Percentiles rank a stretch among this genome's conserved stretches.
Evolutionary conservation across 2,888 invertebrate genomes (phyloP).

Genomic region (Drosophila algonquin): DNA sequence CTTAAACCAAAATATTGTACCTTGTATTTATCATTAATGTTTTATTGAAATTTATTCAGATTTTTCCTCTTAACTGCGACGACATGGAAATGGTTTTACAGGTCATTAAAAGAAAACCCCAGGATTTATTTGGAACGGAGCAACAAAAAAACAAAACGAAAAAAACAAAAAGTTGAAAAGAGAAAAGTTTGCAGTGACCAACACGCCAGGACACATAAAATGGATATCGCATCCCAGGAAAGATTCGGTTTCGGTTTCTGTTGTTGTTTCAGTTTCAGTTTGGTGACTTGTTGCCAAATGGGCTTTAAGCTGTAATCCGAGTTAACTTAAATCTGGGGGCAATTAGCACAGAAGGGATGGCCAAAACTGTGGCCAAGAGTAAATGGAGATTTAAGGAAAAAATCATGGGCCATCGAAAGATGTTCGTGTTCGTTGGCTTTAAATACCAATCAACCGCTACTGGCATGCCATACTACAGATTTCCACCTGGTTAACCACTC

Average conservation of each 20-base stretch:
- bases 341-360: conserved; percentile 23
- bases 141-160: not conserved
- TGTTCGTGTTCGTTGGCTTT: conserved; percentile 6
- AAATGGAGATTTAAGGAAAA: not conserved
- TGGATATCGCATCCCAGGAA: conserved; percentile 4
- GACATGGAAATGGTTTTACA: conserved; percentile 47
- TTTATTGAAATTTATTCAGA: conserved; percentile 35
- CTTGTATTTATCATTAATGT: conserved; percentile 11
- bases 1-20: not conserved
- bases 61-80: conserved; percentile 42
- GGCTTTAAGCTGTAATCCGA: conserved; percentile 39
- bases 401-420: not conserved
- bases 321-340: conserved; percentile 44
- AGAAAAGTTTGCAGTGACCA: conserved; percentile 19
- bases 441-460: conserved; percentile 9
- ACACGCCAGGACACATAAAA: not conserved
- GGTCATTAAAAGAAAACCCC: conserved; percentile 59
- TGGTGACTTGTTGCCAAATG: conserved; percentile 41
- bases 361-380: not conserved
- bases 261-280: conserved; percentile 6
- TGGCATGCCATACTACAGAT: not conserved
- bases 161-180: conserved; percentile 4
- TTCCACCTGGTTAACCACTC: conserved; percentile 27
- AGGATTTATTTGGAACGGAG: conserved; percentile 43
- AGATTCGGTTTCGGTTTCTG: conserved; percentile 8